A percentile compares a stretch with the other conserved stretches of the same genome.
Evolutionary conservation across 1,140 invertebrate species (phyloP).

Genomic region (Caerostris extrusa): DNA sequence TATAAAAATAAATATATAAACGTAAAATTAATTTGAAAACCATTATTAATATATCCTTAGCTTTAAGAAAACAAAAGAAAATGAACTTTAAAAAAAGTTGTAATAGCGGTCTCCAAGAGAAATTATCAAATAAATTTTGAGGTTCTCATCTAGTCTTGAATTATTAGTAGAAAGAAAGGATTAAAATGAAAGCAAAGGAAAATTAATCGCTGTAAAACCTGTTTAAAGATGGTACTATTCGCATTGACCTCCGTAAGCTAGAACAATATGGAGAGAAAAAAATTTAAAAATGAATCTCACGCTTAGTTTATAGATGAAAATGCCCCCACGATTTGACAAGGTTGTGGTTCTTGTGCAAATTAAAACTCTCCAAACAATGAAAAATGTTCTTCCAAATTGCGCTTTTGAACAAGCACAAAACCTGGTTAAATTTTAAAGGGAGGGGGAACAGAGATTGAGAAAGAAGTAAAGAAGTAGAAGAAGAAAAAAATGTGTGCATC

Average conservation of each 20-base stretch:
- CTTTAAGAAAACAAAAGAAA: not conserved
- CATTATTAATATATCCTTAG: not conserved
- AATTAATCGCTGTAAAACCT: not conserved
- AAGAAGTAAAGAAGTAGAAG: too few relatives aligned
- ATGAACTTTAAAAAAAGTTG: not conserved
- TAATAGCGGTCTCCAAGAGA: not conserved
- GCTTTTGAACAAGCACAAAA: not conserved
- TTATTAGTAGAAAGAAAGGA: not conserved
- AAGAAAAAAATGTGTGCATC: not conserved
- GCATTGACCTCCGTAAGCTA: conserved; percentile 8
- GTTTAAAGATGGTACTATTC: not conserved
- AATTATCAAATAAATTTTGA: not conserved
- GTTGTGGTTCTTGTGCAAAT: not conserved
- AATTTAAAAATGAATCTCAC: not conserved
- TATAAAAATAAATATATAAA: not conserved
- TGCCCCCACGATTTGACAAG: not conserved
- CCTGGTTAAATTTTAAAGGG: not conserved
- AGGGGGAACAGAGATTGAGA: not conserved
- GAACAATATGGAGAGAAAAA: conserved; percentile 8
- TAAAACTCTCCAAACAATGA: conserved; percentile 8
- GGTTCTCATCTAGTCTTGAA: not conserved
- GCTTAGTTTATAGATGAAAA: conserved; percentile 28
- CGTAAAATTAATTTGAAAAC: not conserved
- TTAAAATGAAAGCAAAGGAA: not conserved
- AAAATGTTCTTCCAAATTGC: not conserved